Base-by-base conservation (phyloP, 2,797 vertebrate species). In the Sibirionetta formosa region DNA sequence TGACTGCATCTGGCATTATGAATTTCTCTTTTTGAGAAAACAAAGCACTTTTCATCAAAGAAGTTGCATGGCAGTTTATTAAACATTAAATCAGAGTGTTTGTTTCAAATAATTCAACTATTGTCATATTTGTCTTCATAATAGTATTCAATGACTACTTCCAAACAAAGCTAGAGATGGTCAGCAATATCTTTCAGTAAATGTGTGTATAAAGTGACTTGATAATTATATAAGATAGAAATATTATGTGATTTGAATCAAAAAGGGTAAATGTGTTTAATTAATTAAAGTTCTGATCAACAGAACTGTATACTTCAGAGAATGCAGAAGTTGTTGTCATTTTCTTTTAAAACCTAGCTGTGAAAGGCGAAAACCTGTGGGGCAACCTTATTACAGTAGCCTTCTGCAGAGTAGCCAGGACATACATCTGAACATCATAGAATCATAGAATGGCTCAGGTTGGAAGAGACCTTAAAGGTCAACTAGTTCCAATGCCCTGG, bases 21-120 rank as follows among this genome's bases (percentile, higher is more conserved):
- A 40, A 82, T 94, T 96, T 97, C 93, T 86, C 77, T 90, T 97
- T 64, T 26, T 73, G 38, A 71, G 57, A 93, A 85, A 87, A 23
- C 3, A 95, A 95, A 95, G 29, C 27, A 24, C n/a, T 75, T 88
- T 85, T 64, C 23, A 77, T 81, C 56, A 82, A 84, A 87, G 57
- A 14, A 19, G 76, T 75, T 82, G 19, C 38, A 56, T 42, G 46
- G n/a, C 65, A 82, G 36, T 48, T 38, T 76, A 69, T 82, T 83
- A 89, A 89, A 56, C 8, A 58, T 1, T 76, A 63, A 81, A 93
- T 44, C 68, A 14, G 9, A 65, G 23, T 57, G 27, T 64, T 63
- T 78, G 7, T 42, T 85, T 82, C 36, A 69, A 86, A 29, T 44
- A 88, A 58, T 72, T 90, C 1, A 40, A 58, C 11, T 81, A 8